These are phyloP conservation scores for Eulacestoma nigropectus DNA, from an alignment of 2,113 vertebrate species.

Conservation along the genomic window DNA sequence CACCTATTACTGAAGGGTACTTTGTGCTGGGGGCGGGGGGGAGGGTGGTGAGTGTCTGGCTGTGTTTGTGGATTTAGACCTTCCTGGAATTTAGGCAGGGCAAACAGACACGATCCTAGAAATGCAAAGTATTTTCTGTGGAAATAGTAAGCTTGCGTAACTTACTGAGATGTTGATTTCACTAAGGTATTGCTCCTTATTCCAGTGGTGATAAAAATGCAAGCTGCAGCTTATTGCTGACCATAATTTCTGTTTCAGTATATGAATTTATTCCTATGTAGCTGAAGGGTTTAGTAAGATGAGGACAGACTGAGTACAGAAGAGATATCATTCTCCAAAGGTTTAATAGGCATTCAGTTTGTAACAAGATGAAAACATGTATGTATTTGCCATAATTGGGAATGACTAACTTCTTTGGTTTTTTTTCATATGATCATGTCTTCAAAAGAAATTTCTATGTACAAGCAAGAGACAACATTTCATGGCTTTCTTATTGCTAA, in stretches of 20 bases:
- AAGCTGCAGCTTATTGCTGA: neutral
- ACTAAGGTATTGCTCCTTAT: neutral
- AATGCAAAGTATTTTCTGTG: neutral
- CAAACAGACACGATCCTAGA: neutral
- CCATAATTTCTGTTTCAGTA: neutral
- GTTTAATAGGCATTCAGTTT: neutral
- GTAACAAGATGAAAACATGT: neutral
- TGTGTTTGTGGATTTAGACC: neutral
- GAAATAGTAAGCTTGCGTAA: neutral
- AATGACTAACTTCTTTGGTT: neutral
- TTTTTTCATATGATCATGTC: neutral
- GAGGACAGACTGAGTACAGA: neutral
- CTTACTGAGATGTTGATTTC: neutral
- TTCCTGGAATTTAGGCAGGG: neutral
- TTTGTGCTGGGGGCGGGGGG: neutral
- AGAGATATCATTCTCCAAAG: neutral
- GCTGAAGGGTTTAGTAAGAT: neutral
- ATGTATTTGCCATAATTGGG: neutral
- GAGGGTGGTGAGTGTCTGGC: neutral
- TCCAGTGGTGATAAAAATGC: neutral
- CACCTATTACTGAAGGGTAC: rapidly evolving
- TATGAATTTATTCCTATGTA: neutral
- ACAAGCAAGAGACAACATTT: neutral
- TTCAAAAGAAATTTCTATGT: neutral
- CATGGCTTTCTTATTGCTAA: neutral